Conservation (phyloP, 1,140 invertebrate species). For the Trissolcus basalis region DNA sequence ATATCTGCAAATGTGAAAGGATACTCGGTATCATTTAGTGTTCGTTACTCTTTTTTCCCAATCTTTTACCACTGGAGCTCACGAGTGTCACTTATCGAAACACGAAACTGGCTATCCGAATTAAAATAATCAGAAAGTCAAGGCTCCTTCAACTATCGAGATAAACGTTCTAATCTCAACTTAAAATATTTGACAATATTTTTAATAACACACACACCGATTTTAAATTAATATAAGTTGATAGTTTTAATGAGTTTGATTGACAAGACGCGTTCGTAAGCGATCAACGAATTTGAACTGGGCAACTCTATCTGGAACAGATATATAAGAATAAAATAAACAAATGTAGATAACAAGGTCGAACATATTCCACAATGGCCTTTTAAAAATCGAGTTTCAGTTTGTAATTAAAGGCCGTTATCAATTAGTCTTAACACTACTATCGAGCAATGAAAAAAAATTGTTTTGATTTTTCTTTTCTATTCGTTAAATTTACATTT, state of each 20-base stretch:
- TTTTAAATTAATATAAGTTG: no score
- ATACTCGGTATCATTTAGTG: constrained; percentile 28
- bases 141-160: no score
- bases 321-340: constrained; percentile 33
- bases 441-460: no score
- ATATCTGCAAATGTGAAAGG: constrained; percentile 43
- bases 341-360: constrained; percentile 63
- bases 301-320: constrained; percentile 23
- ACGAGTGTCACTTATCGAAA: constrained; percentile 17
- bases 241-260: not conserved
- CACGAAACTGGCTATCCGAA: not conserved
- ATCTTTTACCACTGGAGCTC: constrained; percentile 12
- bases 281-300: constrained; percentile 22
- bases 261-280: not conserved
- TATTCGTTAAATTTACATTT: no score
- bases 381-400: constrained; percentile 14
- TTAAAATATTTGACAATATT: no score
- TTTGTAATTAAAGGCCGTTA: not conserved
- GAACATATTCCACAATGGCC: constrained; percentile 27
- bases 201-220: no score
- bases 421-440: not conserved
- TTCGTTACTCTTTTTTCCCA: constrained; percentile 28
- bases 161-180: no score
- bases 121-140: no score
- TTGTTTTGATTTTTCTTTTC: no score